A percentile compares a stretch with the other conserved stretches of the same genome.
These are phyloP conservation scores for Orius insidiosus DNA, from an alignment of 1,140 invertebrate species.

Conservation along the genomic window DNA sequence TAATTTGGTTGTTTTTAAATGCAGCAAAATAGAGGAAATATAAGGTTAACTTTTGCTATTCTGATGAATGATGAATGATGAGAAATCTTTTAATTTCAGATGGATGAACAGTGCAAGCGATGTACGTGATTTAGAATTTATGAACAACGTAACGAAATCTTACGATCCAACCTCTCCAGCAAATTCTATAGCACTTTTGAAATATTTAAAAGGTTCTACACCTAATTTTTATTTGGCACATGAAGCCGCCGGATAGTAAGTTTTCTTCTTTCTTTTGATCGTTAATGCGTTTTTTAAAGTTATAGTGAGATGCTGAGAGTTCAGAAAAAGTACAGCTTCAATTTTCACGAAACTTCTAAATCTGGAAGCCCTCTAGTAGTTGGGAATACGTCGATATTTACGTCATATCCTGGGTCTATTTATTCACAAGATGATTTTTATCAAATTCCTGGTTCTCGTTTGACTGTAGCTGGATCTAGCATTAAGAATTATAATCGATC, in stretches of 20 bases:
- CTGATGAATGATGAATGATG: not conserved
- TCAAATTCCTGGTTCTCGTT: slow-evolving; percentile 27
- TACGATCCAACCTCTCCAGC: slow-evolving; percentile 21
- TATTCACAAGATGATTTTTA: slow-evolving; percentile 84
- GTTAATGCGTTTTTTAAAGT: slow-evolving; percentile 28
- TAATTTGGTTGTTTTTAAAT: no score
- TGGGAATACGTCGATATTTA: slow-evolving; percentile 46
- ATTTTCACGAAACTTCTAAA: slow-evolving; percentile 41
- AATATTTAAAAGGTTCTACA: slow-evolving; percentile 30
- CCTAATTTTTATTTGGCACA: slow-evolving; percentile 43
- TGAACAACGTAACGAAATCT: slow-evolving; percentile 21
- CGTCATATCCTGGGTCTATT: slow-evolving; percentile 74
- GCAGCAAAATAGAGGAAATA: not conserved
- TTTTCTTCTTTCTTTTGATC: slow-evolving; percentile 9
- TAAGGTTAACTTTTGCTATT: not conserved
- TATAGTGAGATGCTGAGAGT: slow-evolving; percentile 77
- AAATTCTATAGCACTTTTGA: slow-evolving; percentile 40
- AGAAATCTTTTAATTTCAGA: slow-evolving; percentile 19
- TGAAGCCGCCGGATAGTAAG: slow-evolving; percentile 46
- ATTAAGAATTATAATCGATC: not conserved
- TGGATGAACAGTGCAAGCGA: slow-evolving; percentile 62
- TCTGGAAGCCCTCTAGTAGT: slow-evolving; percentile 34
- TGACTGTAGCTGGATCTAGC: not conserved
- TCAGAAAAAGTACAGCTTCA: slow-evolving; percentile 75
- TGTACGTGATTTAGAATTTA: slow-evolving; percentile 46